Conservation (phyloP, 2,888 invertebrate species). For the Pollenia griseotomentosa region DNA sequence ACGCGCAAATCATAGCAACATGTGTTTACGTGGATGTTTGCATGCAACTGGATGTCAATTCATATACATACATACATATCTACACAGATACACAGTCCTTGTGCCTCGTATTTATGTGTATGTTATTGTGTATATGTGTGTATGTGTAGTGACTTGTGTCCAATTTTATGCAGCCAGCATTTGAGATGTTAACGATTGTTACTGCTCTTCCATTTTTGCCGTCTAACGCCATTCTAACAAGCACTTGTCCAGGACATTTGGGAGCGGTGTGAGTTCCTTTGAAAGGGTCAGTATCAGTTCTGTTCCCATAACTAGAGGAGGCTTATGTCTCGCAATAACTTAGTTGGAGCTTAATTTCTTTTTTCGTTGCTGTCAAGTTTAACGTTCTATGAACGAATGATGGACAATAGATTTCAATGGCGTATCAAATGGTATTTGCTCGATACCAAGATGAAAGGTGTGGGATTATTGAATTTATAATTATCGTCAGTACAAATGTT, state of each 20-base stretch:
- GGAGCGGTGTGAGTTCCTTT: constrained; percentile 45
- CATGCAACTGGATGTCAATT: neutral
- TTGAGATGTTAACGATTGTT: constrained; percentile 67
- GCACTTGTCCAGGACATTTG: constrained; percentile 54
- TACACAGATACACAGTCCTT: neutral
- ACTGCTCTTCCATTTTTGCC: constrained; percentile 44
- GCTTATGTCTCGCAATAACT: constrained; percentile 72
- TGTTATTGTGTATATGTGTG: constrained; percentile 27
- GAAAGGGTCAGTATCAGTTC: constrained; percentile 49
- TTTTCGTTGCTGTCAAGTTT: constrained; percentile 70
- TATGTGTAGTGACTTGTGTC: constrained; percentile 48
- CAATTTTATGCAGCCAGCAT: constrained; percentile 69
- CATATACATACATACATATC: constrained; percentile 2
- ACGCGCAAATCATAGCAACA: constrained; percentile 66
- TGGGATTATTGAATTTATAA: constrained; percentile 42
- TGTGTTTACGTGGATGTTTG: constrained; percentile 24
- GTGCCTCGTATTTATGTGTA: neutral
- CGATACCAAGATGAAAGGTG: constrained; percentile 47
- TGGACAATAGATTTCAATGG: constrained; percentile 66
- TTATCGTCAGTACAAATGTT: neutral
- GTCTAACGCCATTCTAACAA: constrained; percentile 63
- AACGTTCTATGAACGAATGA: constrained; percentile 67
- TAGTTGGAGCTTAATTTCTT: constrained; percentile 69
- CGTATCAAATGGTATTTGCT: constrained; percentile 53
- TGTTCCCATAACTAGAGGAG: constrained; percentile 65